Evolutionary conservation across 2,797 vertebrate species (phyloP), one percentile per base, ranked within the genome.

Genomic region (Crenichthys baileyi): DNA sequence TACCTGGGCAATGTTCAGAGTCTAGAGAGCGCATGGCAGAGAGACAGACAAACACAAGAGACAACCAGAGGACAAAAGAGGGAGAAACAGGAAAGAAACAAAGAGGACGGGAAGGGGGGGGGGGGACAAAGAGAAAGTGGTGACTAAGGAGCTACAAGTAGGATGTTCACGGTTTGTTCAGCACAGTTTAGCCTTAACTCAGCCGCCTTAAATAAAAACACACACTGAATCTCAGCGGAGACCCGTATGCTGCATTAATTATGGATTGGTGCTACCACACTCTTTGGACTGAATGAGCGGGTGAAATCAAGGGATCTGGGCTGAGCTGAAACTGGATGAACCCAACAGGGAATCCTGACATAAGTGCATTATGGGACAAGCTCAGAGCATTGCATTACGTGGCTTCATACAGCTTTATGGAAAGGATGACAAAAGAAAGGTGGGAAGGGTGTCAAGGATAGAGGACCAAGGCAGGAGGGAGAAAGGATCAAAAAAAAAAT

Each of bases 1-100:
- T 99, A 99, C 98, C 98, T 99, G 98, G 96, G 97, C 97, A 99
- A 99, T 99, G 98, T 99, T 99, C 98, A 99, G 97, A 97, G 98
- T 99, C 98, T 99, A 99, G 97, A 98, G 97, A 98, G 97, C 96
- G 97, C 97, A 98, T 98, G 97, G 98, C 96, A 97, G 90, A 91
- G 86, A 92, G 83, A 94, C 85, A 95, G 95, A 97, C 97, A 96
- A 97, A 97, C 95, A 97, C 96, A 95, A 97, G 96, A 97, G 95
- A 97, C 97, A 97, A 97, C 97, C 97, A 92, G 88, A 90, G 88
- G 89, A 94, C 90, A 93, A 93, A 89, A 90, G 85, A 93, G 87
- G 93, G 90, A 94, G 84, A 63, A 94, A 86, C 87, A 81, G 88
- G 79, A 81, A 78, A 67, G 68, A 74, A 73, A 77, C 91, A 87